Conservation (phyloP, 1,140 invertebrate genomes). For the Aricia agestis region DNA sequence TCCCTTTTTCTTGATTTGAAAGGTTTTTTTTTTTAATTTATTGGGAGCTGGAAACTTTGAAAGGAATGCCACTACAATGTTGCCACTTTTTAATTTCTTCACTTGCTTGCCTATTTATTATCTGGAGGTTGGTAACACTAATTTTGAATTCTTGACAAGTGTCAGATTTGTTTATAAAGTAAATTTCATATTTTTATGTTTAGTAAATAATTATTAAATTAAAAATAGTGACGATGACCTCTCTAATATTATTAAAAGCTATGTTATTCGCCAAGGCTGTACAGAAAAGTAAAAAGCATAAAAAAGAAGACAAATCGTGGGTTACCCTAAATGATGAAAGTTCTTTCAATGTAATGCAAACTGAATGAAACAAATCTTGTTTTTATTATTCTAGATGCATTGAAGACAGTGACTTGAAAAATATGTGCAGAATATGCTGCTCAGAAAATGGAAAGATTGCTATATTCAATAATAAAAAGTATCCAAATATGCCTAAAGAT, state of each 20-base stretch:
- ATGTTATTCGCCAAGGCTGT: conserved; percentile 54
- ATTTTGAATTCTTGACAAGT: no score
- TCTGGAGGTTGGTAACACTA: no score
- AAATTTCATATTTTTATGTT: no score
- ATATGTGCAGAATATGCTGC: conserved; percentile 55
- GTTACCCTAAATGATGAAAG: not conserved
- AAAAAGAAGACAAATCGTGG: conserved; percentile 25
- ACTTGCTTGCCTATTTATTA: no score
- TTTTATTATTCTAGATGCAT: not conserved
- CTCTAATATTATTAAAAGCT: conserved; percentile 56
- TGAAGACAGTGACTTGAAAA: conserved; percentile 16
- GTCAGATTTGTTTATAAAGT: no score
- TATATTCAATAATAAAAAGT: conserved; percentile 52
- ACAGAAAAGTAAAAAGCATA: conserved; percentile 51
- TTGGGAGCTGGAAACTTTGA: no score
- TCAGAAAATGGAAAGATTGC: conserved; percentile 48
- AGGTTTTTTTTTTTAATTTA: no score
- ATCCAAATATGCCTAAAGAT: conserved; percentile 56
- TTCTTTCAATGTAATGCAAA: not conserved
- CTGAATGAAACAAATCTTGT: not conserved
- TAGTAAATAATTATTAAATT: not conserved
- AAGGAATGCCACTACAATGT: no score
- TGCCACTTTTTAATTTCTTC: no score
- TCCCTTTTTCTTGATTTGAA: no score
- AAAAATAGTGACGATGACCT: conserved; percentile 41